Conservation (phyloP, 2,888 invertebrate species). For the Ichneumon xanthorius region DNA sequence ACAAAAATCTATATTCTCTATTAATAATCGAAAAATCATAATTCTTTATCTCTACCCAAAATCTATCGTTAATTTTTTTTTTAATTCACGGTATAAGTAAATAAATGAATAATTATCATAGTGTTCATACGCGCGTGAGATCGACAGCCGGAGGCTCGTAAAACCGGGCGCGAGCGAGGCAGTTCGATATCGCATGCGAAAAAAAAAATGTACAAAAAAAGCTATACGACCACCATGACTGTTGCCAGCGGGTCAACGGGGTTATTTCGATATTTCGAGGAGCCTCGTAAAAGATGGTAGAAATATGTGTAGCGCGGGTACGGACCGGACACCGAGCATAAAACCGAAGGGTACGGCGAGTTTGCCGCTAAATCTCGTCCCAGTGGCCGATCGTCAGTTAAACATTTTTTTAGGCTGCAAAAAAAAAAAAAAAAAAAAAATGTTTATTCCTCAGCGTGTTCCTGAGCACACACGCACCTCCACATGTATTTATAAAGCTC, state of each 20-base stretch:
- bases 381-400: not conserved
- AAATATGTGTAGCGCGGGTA: not conserved
- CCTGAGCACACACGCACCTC: not conserved
- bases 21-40: too few relatives aligned
- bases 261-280: conserved; percentile 1
- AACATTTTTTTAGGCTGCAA: not conserved
- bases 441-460: not conserved
- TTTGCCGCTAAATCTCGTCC: not conserved
- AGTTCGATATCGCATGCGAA: too few relatives aligned
- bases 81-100: too few relatives aligned
- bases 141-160: not conserved
- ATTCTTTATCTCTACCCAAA: too few relatives aligned
- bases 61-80: too few relatives aligned
- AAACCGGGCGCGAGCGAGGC: not conserved
- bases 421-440: too few relatives aligned
- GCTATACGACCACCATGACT: not conserved
- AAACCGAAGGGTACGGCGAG: not conserved
- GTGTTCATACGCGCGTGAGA: too few relatives aligned
- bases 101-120: too few relatives aligned
- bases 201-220: not conserved
- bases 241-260: conserved; percentile 11
- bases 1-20: too few relatives aligned
- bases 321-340: not conserved
- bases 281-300: not conserved
- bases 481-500: too few relatives aligned